Base-by-base conservation (phyloP, 2,797 vertebrate species). In the Glossophaga mutica region DNA sequence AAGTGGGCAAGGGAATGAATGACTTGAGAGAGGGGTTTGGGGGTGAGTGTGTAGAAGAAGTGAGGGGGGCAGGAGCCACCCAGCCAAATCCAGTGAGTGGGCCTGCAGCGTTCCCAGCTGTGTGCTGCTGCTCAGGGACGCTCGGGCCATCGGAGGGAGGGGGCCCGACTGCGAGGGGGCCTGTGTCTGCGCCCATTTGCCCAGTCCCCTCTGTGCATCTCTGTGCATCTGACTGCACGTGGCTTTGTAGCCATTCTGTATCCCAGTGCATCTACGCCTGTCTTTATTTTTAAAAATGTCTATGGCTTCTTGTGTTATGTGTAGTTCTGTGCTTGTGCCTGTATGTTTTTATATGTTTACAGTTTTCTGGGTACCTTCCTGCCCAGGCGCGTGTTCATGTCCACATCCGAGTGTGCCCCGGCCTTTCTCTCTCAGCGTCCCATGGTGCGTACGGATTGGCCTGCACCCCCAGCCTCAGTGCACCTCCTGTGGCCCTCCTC, bases 1-100 rank as follows among this genome's bases (percentile, higher is more conserved):
- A 90, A 92, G 46, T 90, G 81, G 70, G 52, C 76, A 96, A 93
- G 39, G 11, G 42, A 70, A 26, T 65, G 62, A 91, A 67, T 65
- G 62, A 91, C 59, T 57, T 85, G 77, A 68, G 90, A 97, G 67
- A 91, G 94, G 96, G 96, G 96, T 48, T 91, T 89, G 87, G 48
- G 68, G 65, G 62, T 48, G 78, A 78, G 65, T 24, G 91, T 97
- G 97, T 95, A 97, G 97, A 98, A 97, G 97, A 65, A 74, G 78
- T 48, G 34, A 59, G 52, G 15, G n/a, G 79, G 87, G 24, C 2
- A 82, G 34, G 22, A 50, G 50, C 6, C 50, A 71, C 50, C 50
- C 44, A 50, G 46, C 6, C 42, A 71, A 48, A 55, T 16, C 52
- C 44, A 14, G 34, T 37, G 55, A 29, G 44, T 59, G 32, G 84